Percentiles rank a stretch among this genome's conserved stretches.
Conservation (phyloP, 1,140 invertebrate genomes). For the Ephestia elutella region DNA sequence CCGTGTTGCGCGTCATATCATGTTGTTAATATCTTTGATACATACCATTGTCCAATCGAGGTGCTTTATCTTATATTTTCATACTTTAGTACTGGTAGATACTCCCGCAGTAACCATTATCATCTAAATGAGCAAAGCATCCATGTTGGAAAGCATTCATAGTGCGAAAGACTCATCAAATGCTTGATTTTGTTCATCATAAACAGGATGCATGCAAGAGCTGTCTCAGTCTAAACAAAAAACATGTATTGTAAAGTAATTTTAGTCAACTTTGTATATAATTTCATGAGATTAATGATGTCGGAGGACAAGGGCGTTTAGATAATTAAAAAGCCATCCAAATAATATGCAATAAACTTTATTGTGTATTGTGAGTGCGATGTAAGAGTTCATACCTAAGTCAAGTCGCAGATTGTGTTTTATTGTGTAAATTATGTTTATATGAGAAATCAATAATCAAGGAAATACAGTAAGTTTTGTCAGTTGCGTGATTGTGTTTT, state of each 20-base stretch:
- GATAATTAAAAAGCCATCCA: conserved; percentile 69
- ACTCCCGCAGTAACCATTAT: conserved; percentile 65
- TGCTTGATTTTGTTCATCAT: conserved; percentile 45
- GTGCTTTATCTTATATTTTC: conserved; percentile 75
- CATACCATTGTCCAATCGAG: conserved; percentile 74
- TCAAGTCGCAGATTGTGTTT: conserved; percentile 67
- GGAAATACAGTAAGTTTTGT: conserved; percentile 70
- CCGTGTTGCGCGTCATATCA: conserved; percentile 68
- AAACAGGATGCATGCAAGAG: conserved; percentile 31
- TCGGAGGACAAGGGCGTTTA: conserved; percentile 61
- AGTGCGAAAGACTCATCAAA: conserved; percentile 34
- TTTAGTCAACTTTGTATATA: conserved; percentile 72
- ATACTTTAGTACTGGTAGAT: conserved; percentile 74
- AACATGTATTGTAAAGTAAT: conserved; percentile 67
- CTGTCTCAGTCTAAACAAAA: conserved; percentile 45
- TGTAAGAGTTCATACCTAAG: conserved; percentile 65
- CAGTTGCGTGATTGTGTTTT: conserved; percentile 75
- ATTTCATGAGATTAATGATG: conserved; percentile 69
- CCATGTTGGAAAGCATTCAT: conserved; percentile 35
- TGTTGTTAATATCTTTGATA: conserved; percentile 74
- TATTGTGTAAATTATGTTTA: conserved; percentile 73
- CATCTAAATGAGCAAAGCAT: conserved; percentile 42
- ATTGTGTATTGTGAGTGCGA: conserved; percentile 68
- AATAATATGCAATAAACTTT: conserved; percentile 70
- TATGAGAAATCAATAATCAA: conserved; percentile 71